These are phyloP conservation scores for rat (Rattus norvegicus) DNA, from an alignment of 2,113 vertebrate species.

Conservation along the genomic window GRCr8 NC_086023.1:54780501-54781000, in stretches of 20 bases:
- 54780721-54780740: not conserved
- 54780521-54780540: not conserved
- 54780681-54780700: slow-evolving; percentile 12
- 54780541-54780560: not conserved
- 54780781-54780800: not conserved
- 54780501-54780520: too few species aligned
- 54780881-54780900: not conserved
- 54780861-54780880: not conserved
- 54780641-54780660: not conserved
- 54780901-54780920: slow-evolving; percentile 24
- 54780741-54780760: not conserved
- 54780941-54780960: not conserved
- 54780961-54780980: not conserved
- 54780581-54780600: not conserved
- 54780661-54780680: not conserved
- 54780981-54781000: not conserved
- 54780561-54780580: not conserved
- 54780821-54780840: not conserved
- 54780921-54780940: slow-evolving; percentile 12
- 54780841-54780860: not conserved
- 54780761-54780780: not conserved
- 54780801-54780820: not conserved
- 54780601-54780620: not conserved
- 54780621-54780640: not conserved
- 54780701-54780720: not conserved